Evolutionary conservation across 2,888 invertebrate species (phyloP).

Genomic region (Amblyteles armatorius): DNA sequence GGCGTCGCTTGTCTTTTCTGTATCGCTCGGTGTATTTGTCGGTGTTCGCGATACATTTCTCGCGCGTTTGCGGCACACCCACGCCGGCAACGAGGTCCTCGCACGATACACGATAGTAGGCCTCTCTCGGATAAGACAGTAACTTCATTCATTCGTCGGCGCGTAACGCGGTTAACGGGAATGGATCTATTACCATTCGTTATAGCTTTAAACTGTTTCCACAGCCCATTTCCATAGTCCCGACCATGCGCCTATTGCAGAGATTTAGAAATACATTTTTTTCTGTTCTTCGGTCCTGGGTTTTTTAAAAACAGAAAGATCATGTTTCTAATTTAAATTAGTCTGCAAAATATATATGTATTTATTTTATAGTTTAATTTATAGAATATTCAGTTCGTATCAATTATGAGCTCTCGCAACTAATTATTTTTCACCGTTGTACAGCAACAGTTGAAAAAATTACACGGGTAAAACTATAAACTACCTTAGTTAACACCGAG

Average conservation of each 20-base stretch:
- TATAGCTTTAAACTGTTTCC: slow-evolving; percentile 66
- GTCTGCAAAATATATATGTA: background rate
- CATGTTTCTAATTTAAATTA: background rate
- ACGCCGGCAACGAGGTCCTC: slow-evolving; percentile 36
- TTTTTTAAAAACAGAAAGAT: background rate
- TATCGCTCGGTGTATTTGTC: background rate
- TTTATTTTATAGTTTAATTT: too few species aligned
- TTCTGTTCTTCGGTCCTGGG: background rate
- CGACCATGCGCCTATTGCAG: slow-evolving; percentile 48
- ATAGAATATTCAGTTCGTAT: too few species aligned
- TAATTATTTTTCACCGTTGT: too few species aligned
- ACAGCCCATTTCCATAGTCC: slow-evolving; percentile 65
- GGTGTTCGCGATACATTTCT: slow-evolving; percentile 33
- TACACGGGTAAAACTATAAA: too few species aligned
- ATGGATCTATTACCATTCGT: slow-evolving; percentile 64
- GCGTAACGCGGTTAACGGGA: slow-evolving; percentile 73
- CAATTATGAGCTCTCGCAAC: too few species aligned
- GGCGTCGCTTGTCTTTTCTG: slow-evolving; percentile 31
- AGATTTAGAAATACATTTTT: slow-evolving; percentile 30
- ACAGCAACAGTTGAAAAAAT: too few species aligned
- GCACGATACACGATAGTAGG: slow-evolving; percentile 39
- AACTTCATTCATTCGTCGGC: slow-evolving; percentile 76
- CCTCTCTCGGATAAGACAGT: slow-evolving; percentile 71
- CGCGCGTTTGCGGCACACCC: slow-evolving; percentile 37
- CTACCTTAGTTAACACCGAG: too few species aligned